A percentile compares a stretch with the other conserved stretches of the same genome.
phyloP scores from a whole-genome alignment of 2,113 vertebrate genomes.

The Notothenia coriiceps region DNA sequence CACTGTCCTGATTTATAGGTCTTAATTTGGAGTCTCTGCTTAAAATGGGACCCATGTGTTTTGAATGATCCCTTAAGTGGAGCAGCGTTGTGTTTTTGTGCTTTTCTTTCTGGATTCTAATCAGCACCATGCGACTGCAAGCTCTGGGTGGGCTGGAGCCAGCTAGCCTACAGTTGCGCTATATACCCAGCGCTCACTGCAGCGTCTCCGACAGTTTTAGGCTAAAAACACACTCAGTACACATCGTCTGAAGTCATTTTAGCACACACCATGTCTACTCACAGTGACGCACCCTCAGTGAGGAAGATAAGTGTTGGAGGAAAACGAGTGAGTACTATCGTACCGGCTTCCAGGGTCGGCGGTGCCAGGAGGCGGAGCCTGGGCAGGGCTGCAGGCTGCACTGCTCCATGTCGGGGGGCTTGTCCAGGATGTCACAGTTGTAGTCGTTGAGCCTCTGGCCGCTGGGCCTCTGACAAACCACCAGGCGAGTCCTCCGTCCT shows the following conservation, averaged over 20 bases:
- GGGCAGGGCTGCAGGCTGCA: slow-evolving; percentile 92
- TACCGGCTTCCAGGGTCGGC: slow-evolving; percentile 96
- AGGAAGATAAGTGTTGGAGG: slow-evolving; percentile 44
- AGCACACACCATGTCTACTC: slow-evolving; percentile 65
- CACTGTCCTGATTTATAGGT: slow-evolving; percentile 69
- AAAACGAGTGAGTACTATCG: slow-evolving; percentile 86
- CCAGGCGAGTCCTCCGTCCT: slow-evolving; percentile 91
- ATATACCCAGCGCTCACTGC: slow-evolving; percentile 43
- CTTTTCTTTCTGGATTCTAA: slow-evolving; percentile 55
- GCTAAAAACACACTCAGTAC: slow-evolving; percentile 46
- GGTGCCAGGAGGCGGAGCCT: slow-evolving; percentile 91
- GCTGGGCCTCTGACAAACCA: slow-evolving; percentile 92
- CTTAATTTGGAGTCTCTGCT: slow-evolving; percentile 62
- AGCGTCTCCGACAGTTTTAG: slow-evolving; percentile 46
- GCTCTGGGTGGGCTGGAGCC: slow-evolving; percentile 65
- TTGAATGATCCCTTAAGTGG: slow-evolving; percentile 67
- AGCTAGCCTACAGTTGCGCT: slow-evolving; percentile 31
- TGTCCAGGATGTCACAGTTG: slow-evolving; percentile 92
- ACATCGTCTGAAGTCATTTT: slow-evolving; percentile 58
- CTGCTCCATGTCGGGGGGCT: slow-evolving; percentile 88
- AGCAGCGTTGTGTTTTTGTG: slow-evolving; percentile 71
- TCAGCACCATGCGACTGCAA: slow-evolving; percentile 76
- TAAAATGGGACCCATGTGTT: slow-evolving; percentile 73
- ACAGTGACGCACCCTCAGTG: slow-evolving; percentile 54
- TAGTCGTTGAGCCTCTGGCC: slow-evolving; percentile 91